Conservation (phyloP, 2,113 vertebrate genomes). For the Scolopax mira region DNA sequence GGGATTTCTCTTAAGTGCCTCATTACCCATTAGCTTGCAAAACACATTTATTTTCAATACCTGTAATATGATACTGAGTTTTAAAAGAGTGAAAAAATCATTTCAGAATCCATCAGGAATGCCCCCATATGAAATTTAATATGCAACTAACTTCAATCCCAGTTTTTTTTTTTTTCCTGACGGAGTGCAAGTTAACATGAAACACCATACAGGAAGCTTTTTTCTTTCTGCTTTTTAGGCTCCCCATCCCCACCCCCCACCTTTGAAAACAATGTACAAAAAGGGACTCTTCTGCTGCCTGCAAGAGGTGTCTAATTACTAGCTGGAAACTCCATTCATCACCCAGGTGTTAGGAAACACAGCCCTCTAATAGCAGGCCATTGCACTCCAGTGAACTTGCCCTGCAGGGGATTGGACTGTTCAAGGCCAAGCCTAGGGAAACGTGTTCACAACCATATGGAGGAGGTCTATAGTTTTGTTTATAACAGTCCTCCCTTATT, state of each 20-base stretch:
- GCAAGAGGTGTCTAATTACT: conserved; percentile 41
- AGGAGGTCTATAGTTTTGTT: not conserved
- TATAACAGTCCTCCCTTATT: not conserved
- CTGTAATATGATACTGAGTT: conserved; percentile 48
- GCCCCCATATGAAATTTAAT: conserved; percentile 26
- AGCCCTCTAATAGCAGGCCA: conserved; percentile 5
- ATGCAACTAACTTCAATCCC: conserved; percentile 35
- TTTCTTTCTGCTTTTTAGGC: not conserved
- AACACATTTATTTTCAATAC: conserved; percentile 59
- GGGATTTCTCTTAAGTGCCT: conserved; percentile 43
- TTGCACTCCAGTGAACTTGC: conserved; percentile 21
- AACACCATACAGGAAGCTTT: not conserved
- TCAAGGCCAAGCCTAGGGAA: not conserved
- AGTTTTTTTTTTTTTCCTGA: not conserved
- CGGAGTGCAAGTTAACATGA: not conserved
- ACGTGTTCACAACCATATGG: not conserved
- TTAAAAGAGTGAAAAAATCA: conserved; percentile 8
- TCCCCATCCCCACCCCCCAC: not conserved
- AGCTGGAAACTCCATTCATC: conserved; percentile 51
- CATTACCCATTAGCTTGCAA: conserved; percentile 43
- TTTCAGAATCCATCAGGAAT: conserved; percentile 7
- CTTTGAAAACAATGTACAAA: conserved; percentile 34
- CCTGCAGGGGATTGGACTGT: not conserved
- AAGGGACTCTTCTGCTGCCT: conserved; percentile 23
- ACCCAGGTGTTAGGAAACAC: conserved; percentile 56